Evolutionary conservation across 2,888 invertebrate species (phyloP).

Genomic region (Neelides folsomi): DNA sequence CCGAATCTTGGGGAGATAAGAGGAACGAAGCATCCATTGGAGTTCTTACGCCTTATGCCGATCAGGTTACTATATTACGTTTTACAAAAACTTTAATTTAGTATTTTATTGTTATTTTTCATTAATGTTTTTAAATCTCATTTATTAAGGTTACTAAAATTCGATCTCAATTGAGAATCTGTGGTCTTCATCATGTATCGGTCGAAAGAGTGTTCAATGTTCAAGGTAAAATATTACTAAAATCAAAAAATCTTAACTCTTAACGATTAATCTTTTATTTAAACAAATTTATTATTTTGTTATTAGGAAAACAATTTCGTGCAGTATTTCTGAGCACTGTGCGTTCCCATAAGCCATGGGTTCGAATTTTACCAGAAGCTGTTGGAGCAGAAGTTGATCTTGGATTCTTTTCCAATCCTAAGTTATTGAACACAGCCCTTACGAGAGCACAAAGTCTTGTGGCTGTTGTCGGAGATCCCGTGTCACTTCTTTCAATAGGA

Average conservation of each 20-base stretch:
- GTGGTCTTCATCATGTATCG: conserved; percentile 57
- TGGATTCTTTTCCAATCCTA: conserved; percentile 67
- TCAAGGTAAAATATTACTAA: conserved; percentile 46
- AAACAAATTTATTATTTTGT: not conserved
- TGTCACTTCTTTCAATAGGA: conserved; percentile 65
- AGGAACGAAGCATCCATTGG: conserved; percentile 61
- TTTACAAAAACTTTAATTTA: conserved; percentile 1
- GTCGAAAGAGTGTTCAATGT: conserved; percentile 72
- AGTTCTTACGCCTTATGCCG: conserved; percentile 71
- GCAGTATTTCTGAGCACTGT: conserved; percentile 69
- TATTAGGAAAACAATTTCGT: conserved; percentile 61
- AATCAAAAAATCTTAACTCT: conserved; percentile 2
- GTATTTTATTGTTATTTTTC: not conserved
- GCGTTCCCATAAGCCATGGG: conserved; percentile 58
- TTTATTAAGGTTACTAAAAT: conserved; percentile 43
- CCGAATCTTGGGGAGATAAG: conserved; percentile 57
- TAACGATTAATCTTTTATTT: not conserved
- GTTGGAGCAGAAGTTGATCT: conserved; percentile 52
- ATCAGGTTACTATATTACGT: conserved; percentile 48
- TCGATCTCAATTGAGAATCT: conserved; percentile 58
- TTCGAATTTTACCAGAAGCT: conserved; percentile 38
- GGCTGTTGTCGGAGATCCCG: conserved; percentile 71
- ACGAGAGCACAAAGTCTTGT: conserved; percentile 68
- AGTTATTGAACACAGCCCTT: conserved; percentile 68
- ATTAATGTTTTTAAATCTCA: not conserved